A percentile compares a stretch with the other conserved stretches of the same genome.
Evolutionary conservation across 30 jellyfish, hydroid and myxozoan genomes (phyloP).

Genomic region (Hydractinia echinata): DNA sequence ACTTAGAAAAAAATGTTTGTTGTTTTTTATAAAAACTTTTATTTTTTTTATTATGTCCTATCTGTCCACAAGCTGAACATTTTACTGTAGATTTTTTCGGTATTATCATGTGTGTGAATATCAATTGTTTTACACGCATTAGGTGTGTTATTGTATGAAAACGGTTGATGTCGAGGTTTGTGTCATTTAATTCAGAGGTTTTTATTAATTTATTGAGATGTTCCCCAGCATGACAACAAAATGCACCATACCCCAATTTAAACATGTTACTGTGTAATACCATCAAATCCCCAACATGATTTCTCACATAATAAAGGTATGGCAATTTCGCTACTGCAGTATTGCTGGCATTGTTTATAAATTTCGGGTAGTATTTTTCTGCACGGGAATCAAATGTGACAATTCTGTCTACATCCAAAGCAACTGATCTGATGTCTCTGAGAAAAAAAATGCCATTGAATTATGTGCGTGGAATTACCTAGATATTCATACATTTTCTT

Average conservation of each 20-base stretch:
- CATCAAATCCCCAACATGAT: constrained; percentile 4
- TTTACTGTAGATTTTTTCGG: not conserved
- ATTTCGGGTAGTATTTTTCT: too few species aligned
- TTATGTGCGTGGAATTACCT: too few species aligned
- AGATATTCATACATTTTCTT: too few species aligned
- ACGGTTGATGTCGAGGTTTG: too few species aligned
- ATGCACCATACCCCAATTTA: constrained; percentile 1
- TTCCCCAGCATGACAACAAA: constrained; percentile 20
- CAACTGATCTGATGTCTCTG: constrained; percentile 9
- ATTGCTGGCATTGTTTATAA: not conserved
- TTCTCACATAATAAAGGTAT: not conserved
- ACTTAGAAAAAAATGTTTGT: too few species aligned
- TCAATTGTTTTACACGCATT: not conserved
- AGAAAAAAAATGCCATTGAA: too few species aligned
- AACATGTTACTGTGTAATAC: not conserved
- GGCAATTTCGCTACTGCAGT: not conserved
- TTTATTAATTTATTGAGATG: constrained; percentile 10
- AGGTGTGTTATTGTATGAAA: not conserved
- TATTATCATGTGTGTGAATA: not conserved
- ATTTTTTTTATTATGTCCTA: not conserved
- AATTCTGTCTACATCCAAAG: too few species aligned
- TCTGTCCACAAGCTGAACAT: not conserved
- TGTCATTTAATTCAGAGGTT: not conserved
- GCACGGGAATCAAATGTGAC: too few species aligned
- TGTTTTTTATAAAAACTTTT: not conserved